Percentiles rank a stretch among this genome's conserved stretches.
These are phyloP conservation scores for Brachypalpus laphriformis DNA, from an alignment of 2,888 invertebrate genomes.

Conservation along the genomic window DNA sequence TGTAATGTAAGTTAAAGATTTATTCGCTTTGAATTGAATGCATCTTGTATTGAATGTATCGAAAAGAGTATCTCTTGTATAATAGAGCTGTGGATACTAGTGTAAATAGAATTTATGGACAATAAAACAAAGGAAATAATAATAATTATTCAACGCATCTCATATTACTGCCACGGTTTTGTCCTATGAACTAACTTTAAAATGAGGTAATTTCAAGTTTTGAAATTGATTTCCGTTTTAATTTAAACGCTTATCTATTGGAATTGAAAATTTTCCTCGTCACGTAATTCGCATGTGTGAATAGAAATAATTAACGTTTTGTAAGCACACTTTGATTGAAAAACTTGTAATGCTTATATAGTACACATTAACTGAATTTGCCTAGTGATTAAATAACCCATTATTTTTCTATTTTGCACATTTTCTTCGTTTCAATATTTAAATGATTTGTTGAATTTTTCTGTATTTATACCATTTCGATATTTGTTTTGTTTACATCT, in stretches of 20 bases:
- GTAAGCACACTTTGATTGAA: slow-evolving; percentile 1
- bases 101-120: slow-evolving; percentile 7
- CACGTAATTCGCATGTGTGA: slow-evolving; percentile 5
- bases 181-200: slow-evolving; percentile 23
- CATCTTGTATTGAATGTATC: neutral
- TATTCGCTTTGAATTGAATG: neutral
- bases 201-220: slow-evolving; percentile 15
- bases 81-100: neutral
- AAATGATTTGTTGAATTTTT: neutral
- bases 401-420: neutral
- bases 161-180: slow-evolving; percentile 2
- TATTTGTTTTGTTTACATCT: too few relatives aligned
- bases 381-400: neutral
- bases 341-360: neutral
- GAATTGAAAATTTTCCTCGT: neutral
- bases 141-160: slow-evolving; percentile 2
- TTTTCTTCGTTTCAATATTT: neutral
- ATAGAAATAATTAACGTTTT: neutral
- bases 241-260: slow-evolving; percentile 14
- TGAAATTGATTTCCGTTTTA: slow-evolving; percentile 28
- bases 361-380: neutral
- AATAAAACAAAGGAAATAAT: slow-evolving; percentile 26
- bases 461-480: neutral
- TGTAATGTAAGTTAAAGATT: neutral
- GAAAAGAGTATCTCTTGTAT: neutral